Percentiles rank a stretch among this genome's conserved stretches.
Evolutionary conservation across 2,113 vertebrate genomes (phyloP).

Genomic region (Mesoclemmys tuberculata): DNA sequence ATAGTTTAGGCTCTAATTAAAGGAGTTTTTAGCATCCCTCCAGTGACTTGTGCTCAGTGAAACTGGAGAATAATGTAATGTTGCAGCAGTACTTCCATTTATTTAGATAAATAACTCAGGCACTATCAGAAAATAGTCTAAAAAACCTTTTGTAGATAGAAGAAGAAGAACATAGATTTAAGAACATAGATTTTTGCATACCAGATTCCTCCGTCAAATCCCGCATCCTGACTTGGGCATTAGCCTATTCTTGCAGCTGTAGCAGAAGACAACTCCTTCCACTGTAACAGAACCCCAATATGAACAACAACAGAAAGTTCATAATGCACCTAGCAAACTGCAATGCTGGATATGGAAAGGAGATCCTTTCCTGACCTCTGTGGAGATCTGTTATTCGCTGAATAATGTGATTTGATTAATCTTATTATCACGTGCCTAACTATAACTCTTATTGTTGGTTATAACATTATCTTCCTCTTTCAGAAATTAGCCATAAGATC

Average conservation of each 20-base stretch:
- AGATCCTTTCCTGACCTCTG: not conserved
- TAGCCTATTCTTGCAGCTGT: not conserved
- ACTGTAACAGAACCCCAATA: not conserved
- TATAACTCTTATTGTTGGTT: not conserved
- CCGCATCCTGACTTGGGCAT: not conserved
- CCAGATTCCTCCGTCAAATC: not conserved
- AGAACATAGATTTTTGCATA: not conserved
- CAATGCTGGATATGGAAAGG: not conserved
- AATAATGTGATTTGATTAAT: not conserved
- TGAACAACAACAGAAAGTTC: not conserved
- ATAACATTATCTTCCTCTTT: not conserved
- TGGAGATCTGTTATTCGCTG: not conserved
- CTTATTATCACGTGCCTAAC: not conserved
- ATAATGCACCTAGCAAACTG: not conserved
- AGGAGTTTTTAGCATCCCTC: slow-evolving; percentile 1
- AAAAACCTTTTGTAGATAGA: not conserved
- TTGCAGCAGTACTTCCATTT: slow-evolving; percentile 6
- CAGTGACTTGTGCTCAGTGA: not conserved
- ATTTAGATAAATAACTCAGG: slow-evolving; percentile 1
- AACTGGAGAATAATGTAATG: not conserved
- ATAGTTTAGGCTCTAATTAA: not conserved
- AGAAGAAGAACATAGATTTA: not conserved
- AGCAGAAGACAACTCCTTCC: not conserved
- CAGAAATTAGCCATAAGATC: not conserved
- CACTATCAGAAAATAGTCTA: not conserved